A percentile compares a stretch with the other conserved stretches of the same genome.
phyloP scores from a whole-genome alignment of 37 sponge, comb jelly and placozoan genomes.

The Aphrocallistes beatrix region DNA sequence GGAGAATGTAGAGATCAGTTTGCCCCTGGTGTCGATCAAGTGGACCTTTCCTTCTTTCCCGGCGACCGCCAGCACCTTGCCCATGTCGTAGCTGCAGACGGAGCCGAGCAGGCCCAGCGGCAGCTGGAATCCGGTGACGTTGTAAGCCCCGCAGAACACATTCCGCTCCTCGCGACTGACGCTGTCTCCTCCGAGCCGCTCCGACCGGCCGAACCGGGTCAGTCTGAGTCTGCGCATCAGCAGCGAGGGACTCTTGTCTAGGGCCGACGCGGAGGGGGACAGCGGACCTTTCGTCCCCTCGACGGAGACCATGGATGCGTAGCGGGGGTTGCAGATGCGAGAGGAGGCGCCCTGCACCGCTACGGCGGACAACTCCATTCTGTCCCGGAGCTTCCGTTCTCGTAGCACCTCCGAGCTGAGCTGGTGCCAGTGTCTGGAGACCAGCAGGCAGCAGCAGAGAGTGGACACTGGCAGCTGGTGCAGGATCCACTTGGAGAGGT shows the following conservation, averaged over 20 bases:
- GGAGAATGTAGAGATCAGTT: not conserved
- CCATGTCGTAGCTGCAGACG: not conserved
- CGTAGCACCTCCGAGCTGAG: not conserved
- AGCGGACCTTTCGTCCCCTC: not conserved
- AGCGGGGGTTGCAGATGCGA: not conserved
- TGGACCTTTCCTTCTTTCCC: not conserved
- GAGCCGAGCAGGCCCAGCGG: constrained; percentile 2
- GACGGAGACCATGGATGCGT: not conserved
- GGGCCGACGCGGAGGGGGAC: too few relatives aligned
- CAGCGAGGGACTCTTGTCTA: not conserved
- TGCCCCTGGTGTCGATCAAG: not conserved
- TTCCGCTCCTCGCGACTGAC: constrained; percentile 26
- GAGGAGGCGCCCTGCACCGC: not conserved
- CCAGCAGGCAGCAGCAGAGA: not conserved
- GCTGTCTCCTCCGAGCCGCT: not conserved
- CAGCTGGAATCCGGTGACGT: constrained; percentile 4
- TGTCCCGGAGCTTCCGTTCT: not conserved
- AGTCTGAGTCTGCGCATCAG: not conserved
- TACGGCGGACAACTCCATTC: not conserved
- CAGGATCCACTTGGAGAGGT: not conserved
- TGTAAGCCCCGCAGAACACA: constrained; percentile 28
- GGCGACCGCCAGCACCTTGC: not conserved
- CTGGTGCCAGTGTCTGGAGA: not conserved
- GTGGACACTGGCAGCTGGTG: not conserved
- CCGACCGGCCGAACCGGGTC: constrained; percentile 17